phyloP scores from a whole-genome alignment of 2,113 vertebrate genomes.

The Dipodomys ordii region DNA sequence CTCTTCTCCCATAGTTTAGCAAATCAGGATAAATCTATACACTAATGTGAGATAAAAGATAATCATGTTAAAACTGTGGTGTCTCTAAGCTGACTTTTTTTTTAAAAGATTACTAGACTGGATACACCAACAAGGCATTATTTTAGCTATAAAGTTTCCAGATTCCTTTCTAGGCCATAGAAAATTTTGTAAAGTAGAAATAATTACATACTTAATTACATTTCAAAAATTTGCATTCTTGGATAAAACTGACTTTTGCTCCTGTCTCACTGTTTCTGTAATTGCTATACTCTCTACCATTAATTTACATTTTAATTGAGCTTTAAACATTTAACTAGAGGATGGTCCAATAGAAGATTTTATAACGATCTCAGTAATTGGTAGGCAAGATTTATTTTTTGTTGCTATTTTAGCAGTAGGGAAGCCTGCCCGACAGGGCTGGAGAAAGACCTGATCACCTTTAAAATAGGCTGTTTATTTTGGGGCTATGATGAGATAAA shows the following conservation, averaged over 20 bases:
- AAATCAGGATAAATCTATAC: constrained; percentile 49
- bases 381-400: constrained; percentile 65
- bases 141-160: constrained; percentile 41
- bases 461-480: constrained; percentile 74
- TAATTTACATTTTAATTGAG: constrained; percentile 83
- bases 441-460: constrained; percentile 66
- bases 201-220: constrained; percentile 76
- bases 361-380: constrained; percentile 69
- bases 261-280: constrained; percentile 52
- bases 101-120: background rate
- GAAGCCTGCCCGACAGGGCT: constrained; percentile 21
- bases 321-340: constrained; percentile 76
- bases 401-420: constrained; percentile 68
- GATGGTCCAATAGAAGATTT: constrained; percentile 63
- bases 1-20: background rate
- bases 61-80: background rate
- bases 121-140: background rate
- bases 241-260: constrained; percentile 64
- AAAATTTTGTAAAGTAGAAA: constrained; percentile 72
- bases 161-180: constrained; percentile 16
- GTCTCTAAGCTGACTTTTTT: constrained; percentile 2
- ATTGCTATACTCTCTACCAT: constrained; percentile 52
- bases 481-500: constrained; percentile 49
- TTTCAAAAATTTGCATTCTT: constrained; percentile 71
- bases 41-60: constrained; percentile 44